Percentiles rank a stretch among this genome's conserved stretches.
Conservation (phyloP, 2,888 invertebrate genomes). For the Petrolisthes cinctipes region DNA sequence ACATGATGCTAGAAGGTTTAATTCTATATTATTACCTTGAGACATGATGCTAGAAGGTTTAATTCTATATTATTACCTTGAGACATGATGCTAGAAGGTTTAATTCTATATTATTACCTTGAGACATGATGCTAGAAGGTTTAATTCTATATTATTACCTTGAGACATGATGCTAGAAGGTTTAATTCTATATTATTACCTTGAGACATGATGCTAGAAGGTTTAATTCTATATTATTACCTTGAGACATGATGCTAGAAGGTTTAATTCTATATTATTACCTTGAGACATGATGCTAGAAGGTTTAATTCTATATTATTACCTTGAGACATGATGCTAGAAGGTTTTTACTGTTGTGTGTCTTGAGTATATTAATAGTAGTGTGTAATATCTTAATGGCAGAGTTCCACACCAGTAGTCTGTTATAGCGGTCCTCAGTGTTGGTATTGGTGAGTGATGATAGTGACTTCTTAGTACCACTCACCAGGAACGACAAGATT, state of each 20-base stretch:
- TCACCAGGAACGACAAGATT: constrained; percentile 61
- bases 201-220: too few relatives aligned
- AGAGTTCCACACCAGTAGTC: constrained; percentile 51
- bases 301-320: constrained; percentile 34
- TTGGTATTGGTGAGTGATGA: constrained; percentile 20
- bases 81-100: constrained; percentile 77
- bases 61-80: too few relatives aligned
- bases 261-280: too few relatives aligned
- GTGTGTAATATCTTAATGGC: constrained; percentile 74
- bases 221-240: too few relatives aligned
- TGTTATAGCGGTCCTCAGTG: constrained; percentile 23
- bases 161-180: too few relatives aligned
- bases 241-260: too few relatives aligned
- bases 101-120: too few relatives aligned
- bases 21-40: too few relatives aligned
- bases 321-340: constrained; percentile 78
- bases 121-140: constrained; percentile 75
- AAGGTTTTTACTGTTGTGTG: constrained; percentile 76
- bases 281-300: neutral
- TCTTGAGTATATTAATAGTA: constrained; percentile 78
- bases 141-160: too few relatives aligned
- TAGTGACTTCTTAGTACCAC: constrained; percentile 43
- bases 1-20: constrained; percentile 77
- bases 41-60: constrained; percentile 77
- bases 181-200: too few relatives aligned